Conservation (phyloP, 2,888 invertebrate species). For the Papilio elwesi region DNA sequence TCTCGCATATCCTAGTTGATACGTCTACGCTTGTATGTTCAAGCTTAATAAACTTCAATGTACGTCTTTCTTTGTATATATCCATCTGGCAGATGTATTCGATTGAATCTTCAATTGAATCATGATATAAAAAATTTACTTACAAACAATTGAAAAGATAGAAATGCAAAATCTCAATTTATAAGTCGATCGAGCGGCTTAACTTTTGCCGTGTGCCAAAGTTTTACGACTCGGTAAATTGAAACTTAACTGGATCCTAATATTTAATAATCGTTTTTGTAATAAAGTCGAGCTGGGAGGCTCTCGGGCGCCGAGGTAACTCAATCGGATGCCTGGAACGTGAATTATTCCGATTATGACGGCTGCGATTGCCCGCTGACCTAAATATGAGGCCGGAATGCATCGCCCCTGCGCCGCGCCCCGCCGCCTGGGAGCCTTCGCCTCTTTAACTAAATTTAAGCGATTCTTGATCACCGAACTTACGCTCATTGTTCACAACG, state of each 20-base stretch:
- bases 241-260: constrained; percentile 16
- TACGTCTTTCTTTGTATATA: neutral
- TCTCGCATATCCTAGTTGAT: too few species aligned
- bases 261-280: constrained; percentile 17
- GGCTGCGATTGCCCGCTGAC: constrained; percentile 69
- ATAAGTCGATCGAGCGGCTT: constrained; percentile 8
- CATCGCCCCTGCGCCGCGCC: constrained; percentile 47
- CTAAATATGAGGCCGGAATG: constrained; percentile 48
- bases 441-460: constrained; percentile 19
- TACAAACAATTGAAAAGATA: neutral
- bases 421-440: constrained; percentile 48
- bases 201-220: constrained; percentile 31
- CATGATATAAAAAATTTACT: too few species aligned
- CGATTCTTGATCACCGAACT: neutral
- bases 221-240: constrained; percentile 30
- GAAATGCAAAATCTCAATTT: neutral
- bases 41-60: neutral
- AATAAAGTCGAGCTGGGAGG: constrained; percentile 47
- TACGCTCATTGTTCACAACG: too few species aligned
- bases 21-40: too few species aligned
- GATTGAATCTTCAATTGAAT: neutral
- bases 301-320: constrained; percentile 35
- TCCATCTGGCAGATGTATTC: neutral
- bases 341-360: constrained; percentile 67
- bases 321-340: constrained; percentile 54